Base-by-base conservation (phyloP, 2,888 invertebrate species). In the Icerya purchasi region DNA sequence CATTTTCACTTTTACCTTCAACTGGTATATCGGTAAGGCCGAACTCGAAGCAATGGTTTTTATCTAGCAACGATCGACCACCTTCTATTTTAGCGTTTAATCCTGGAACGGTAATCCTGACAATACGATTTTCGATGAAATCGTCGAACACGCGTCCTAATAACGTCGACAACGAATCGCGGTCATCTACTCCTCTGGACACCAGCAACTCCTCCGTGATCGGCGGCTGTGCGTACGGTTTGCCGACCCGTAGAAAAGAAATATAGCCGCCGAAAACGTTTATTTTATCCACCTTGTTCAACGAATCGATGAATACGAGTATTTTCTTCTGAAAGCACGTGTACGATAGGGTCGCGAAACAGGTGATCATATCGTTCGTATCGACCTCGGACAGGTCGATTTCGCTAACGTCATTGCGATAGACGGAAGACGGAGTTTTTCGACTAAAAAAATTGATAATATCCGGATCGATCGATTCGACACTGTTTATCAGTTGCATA, bases 321-420 rank as follows among this genome's bases (percentile, higher is more conserved):
- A 79, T 74, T 65, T 78, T 77, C 62, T 72, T 77, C 66, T 77
- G 78, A 21, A 78, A 69, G 66, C 80, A 80, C 24, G 70, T 67
- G 60, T 77, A 74, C 51, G 60, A 56, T 21, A 56, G 36, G 1
- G 60, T 36, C 18, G 55, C 52, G 56, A 60, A 60, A 52, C 60
- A 60, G 25, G 52, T 56, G 2, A 60, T n/a, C 23, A 60, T 60
- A 56, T 60, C 60, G 49, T 55, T 60, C 20, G 60, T 60, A n/a
- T 60, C 60, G 25, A 60, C 21, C 5, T 60, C 60, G 52, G 51
- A 23, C 25, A 60, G 55, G 49, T 60, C 60, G 25, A 60, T 55
- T 51, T 60, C 60, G 21, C 25, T 50, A 2, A 36, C 51, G 20
- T 60, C 60, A 23, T 19, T 53, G 25, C 25, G 50, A 51, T 52